Conservation (phyloP, 2,797 vertebrate genomes). For the Odontamblyopus rebecca region DNA sequence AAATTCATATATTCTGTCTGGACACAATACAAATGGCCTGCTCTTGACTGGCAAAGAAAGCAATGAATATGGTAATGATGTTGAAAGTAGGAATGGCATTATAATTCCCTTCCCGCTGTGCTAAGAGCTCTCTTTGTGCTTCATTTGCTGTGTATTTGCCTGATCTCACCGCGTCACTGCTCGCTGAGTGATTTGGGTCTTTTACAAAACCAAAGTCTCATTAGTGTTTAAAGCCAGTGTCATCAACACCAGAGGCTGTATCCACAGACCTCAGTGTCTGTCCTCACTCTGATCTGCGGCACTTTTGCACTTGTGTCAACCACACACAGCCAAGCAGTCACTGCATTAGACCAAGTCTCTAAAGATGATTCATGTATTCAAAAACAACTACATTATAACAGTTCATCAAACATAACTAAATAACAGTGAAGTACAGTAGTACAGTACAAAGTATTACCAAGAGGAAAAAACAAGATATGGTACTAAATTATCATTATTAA, state of each 20-base stretch:
- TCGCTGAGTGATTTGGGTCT: slow-evolving; percentile 53
- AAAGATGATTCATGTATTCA: background rate
- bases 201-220: slow-evolving; percentile 65
- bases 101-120: slow-evolving; percentile 62
- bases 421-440: background rate
- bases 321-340: slow-evolving; percentile 17
- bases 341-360: background rate
- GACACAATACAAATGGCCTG: slow-evolving; percentile 26
- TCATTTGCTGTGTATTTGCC: slow-evolving; percentile 59
- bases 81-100: slow-evolving; percentile 57
- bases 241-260: slow-evolving; percentile 40
- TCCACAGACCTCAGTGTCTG: slow-evolving; percentile 47
- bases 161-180: slow-evolving; percentile 22
- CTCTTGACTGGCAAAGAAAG: slow-evolving; percentile 47
- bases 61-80: slow-evolving; percentile 60
- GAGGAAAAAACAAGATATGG: background rate
- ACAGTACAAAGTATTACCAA: background rate
- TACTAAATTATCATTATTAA: background rate
- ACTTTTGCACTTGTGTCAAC: slow-evolving; percentile 35
- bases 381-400: background rate
- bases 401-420: background rate
- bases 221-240: slow-evolving; percentile 49
- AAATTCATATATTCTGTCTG: slow-evolving; percentile 28
- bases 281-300: slow-evolving; percentile 38
- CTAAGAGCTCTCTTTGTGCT: slow-evolving; percentile 52